Percentiles rank a stretch among this genome's conserved stretches.
phyloP scores from a whole-genome alignment of 2,888 invertebrate species.

The Harpalus rufipes region DNA sequence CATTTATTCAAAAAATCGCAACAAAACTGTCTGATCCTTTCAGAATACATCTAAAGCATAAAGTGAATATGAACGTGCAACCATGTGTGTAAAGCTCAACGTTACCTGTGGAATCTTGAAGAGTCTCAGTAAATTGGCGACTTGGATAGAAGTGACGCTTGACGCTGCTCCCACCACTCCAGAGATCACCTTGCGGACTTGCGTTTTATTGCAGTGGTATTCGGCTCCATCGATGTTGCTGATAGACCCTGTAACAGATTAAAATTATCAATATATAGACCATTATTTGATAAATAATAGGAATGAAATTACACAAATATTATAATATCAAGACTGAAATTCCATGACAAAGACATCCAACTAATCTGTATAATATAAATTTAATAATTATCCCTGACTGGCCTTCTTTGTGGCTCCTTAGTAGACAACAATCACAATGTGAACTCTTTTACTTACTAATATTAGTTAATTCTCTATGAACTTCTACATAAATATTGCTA shows the following conservation, averaged over 20 bases:
- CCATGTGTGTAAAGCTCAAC: not conserved
- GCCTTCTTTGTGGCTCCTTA: too few relatives aligned
- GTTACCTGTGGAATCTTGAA: constrained; percentile 91
- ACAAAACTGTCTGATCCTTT: constrained; percentile 25
- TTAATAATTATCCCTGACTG: too few relatives aligned
- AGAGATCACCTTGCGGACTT: constrained; percentile 91
- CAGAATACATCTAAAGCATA: constrained; percentile 13
- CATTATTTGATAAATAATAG: too few relatives aligned
- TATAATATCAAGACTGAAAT: too few relatives aligned
- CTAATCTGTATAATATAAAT: too few relatives aligned
- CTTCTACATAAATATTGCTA: too few relatives aligned
- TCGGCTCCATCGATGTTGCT: constrained; percentile 95
- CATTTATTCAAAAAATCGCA: constrained; percentile 33
- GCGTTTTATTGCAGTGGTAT: constrained; percentile 90
- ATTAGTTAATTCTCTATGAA: too few relatives aligned
- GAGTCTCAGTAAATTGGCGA: constrained; percentile 93
- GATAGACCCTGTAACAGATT: constrained; percentile 88
- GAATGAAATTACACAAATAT: too few relatives aligned
- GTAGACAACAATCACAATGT: too few relatives aligned
- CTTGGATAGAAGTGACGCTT: constrained; percentile 97
- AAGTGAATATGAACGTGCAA: not conserved
- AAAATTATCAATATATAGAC: not conserved
- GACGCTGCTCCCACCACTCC: constrained; percentile 94
- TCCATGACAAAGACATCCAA: too few relatives aligned
- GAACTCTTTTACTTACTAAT: too few relatives aligned